phyloP scores from a whole-genome alignment of 2,113 vertebrate species.

The Onychostruthus taczanowskii region DNA sequence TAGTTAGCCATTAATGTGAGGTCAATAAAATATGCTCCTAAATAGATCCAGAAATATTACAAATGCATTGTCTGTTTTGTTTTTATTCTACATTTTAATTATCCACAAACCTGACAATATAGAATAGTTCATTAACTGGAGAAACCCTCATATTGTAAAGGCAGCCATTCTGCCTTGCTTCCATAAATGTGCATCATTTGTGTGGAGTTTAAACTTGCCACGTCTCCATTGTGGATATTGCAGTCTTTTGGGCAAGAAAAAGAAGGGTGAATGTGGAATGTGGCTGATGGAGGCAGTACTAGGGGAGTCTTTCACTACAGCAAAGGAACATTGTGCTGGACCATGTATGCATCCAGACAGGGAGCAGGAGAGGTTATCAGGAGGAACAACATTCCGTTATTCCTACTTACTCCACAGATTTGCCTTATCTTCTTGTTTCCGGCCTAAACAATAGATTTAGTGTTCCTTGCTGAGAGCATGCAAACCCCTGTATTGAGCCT shows the following conservation, averaged over 20 bases:
- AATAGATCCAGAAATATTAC: background rate
- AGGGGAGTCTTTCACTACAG: background rate
- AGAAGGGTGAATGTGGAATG: background rate
- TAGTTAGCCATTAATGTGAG: background rate
- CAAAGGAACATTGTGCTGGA: background rate
- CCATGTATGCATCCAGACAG: fast-evolving
- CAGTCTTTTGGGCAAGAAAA: background rate
- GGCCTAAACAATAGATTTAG: background rate
- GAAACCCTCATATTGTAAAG: background rate
- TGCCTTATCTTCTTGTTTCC: background rate
- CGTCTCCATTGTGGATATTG: background rate
- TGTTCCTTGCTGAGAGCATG: background rate
- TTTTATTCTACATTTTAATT: background rate
- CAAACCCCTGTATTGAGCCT: background rate
- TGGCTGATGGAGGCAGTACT: background rate
- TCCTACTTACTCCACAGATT: background rate
- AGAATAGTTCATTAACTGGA: background rate
- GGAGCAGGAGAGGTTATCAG: background rate
- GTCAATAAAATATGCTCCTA: background rate
- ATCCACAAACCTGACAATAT: background rate
- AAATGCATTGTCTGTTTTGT: background rate
- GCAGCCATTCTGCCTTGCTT: background rate
- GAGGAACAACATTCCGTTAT: background rate
- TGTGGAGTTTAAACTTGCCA: background rate
- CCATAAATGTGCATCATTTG: fast-evolving